phyloP scores from a whole-genome alignment of 1,140 invertebrate genomes.

The Pseudomyrmex sp. region DNA sequence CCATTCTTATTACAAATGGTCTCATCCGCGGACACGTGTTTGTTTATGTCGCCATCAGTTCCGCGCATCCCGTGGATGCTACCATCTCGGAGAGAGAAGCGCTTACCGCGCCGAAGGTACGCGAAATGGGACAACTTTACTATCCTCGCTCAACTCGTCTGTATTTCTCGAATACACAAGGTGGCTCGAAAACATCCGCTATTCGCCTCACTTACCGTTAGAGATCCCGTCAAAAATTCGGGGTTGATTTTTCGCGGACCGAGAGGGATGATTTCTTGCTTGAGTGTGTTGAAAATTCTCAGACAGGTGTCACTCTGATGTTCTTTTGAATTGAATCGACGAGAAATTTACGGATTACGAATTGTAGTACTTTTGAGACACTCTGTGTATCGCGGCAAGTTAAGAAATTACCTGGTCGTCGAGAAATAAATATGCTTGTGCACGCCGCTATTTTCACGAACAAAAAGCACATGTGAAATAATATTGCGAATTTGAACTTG shows the following conservation, averaged over 20 bases:
- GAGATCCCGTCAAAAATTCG: background rate
- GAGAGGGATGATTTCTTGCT: too few species aligned
- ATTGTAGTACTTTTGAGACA: background rate
- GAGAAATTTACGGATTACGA: background rate
- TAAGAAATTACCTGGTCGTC: slow-evolving; percentile 61
- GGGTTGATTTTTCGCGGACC: background rate
- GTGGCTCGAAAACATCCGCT: slow-evolving; percentile 19
- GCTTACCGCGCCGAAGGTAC: slow-evolving; percentile 57
- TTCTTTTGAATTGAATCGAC: background rate
- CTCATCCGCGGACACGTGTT: slow-evolving; percentile 70
- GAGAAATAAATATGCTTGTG: slow-evolving; percentile 21
- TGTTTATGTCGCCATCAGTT: slow-evolving; percentile 72
- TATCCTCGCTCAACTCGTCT: slow-evolving; percentile 35
- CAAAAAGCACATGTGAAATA: slow-evolving; percentile 25
- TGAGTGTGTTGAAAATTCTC: background rate
- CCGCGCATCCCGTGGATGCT: slow-evolving; percentile 53
- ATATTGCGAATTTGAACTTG: background rate
- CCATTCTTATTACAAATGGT: slow-evolving; percentile 73
- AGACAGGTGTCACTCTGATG: too few species aligned
- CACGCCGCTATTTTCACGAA: background rate
- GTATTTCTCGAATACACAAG: slow-evolving; percentile 28
- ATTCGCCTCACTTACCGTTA: slow-evolving; percentile 1
- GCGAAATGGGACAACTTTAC: slow-evolving; percentile 64
- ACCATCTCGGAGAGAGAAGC: slow-evolving; percentile 55
- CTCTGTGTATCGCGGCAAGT: slow-evolving; percentile 21